Conservation (phyloP, 2,888 invertebrate genomes). For the Atethmia centrago region DNA sequence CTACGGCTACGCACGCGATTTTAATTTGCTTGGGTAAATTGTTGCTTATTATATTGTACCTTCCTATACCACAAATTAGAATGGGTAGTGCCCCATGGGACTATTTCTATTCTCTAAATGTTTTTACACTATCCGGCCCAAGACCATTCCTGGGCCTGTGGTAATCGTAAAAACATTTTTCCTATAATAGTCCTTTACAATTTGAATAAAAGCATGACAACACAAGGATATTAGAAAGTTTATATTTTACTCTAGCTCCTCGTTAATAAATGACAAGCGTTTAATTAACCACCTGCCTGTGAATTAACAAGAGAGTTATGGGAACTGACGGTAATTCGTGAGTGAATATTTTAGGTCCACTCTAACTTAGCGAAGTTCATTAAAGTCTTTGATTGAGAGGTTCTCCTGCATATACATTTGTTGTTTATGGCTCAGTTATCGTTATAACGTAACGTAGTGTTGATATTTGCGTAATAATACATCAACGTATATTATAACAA, state of each 20-base stretch:
- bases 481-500: conserved; percentile 7
- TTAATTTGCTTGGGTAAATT: conserved; percentile 22
- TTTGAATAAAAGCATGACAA: conserved; percentile 25
- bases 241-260: conserved; percentile 37
- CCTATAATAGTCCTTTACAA: not conserved
- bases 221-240: conserved; percentile 20
- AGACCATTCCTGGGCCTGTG: too few relatives aligned
- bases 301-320: conserved; percentile 67
- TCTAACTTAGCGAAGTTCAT: conserved; percentile 87
- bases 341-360: conserved; percentile 89
- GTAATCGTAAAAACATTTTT: conserved; percentile 9
- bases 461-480: conserved; percentile 4
- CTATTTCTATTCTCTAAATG: too few relatives aligned
- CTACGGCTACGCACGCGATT: conserved; percentile 29
- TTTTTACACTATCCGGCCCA: too few relatives aligned
- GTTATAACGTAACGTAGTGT: not conserved
- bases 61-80: not conserved
- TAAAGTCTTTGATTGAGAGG: conserved; percentile 85
- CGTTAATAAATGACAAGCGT: conserved; percentile 56
- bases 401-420: conserved; percentile 55
- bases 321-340: conserved; percentile 81
- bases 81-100: conserved; percentile 3
- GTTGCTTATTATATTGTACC: conserved; percentile 1
- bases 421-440: conserved; percentile 14
- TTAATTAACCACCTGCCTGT: conserved; percentile 65